Base-by-base conservation (phyloP, 2,888 invertebrate genomes). In the Athrips mouffetella region DNA sequence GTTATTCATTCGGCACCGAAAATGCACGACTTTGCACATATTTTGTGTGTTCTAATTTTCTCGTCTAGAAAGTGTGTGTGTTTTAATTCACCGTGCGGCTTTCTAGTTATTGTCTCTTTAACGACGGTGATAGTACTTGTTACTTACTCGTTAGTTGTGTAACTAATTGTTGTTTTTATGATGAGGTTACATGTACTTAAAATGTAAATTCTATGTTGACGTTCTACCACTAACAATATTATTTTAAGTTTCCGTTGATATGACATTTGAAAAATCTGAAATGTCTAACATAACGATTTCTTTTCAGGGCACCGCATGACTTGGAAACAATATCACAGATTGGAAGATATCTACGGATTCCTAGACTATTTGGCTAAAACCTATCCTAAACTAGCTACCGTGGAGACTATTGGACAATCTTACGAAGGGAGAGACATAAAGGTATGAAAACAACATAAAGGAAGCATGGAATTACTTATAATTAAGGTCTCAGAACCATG, bases 271-370 rank as follows among this genome's bases (percentile, higher is more conserved):
- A 18, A 16, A 8, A 7, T n/a, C n/a, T n/a, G n/a, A n/a, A 3
- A n/a, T n/a, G 4, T 21, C 4, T n/a, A 37, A n/a, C n/a, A n/a
- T 18, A 8, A 7, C n/a, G 10, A 37, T 18, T 45, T 60, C 54
- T 42, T 48, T 52, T 41, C 65, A 88, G 88, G 88, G 50, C 88
- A 88, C 51, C 78, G 86, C 18, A 85, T 96, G 90, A 94, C 94
- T 47, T 96, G 95, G 95, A 90, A 91, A 63, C 92, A 94, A 51
- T 96, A 96, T 72, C 95, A 96, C 73, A 90, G 92, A 30, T 66
- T 94, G 29, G 89, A 88, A 4, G 95, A 96, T 68, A 95, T 96
- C 53, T 88, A 94, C 62, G 92, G 91, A 16, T 96, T 93, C 69
- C 77, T 96, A 65, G 94, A 95, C 68, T 94, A 93, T 70, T 79